Base-by-base conservation (phyloP, 1,140 invertebrate genomes). In the Homarus americanus region DNA sequence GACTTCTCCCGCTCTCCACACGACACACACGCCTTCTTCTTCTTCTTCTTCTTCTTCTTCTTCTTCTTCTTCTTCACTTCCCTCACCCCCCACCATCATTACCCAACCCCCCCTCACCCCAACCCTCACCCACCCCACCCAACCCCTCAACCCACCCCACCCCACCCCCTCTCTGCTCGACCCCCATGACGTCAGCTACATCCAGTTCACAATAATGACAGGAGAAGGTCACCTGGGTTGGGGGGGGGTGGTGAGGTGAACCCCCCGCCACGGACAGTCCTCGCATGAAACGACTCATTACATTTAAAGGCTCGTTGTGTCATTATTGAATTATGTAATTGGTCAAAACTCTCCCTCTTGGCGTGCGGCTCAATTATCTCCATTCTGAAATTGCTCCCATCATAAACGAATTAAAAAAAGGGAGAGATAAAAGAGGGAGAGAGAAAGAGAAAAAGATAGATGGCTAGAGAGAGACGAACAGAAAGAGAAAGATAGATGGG, bases 301-400 rank as follows among this genome's bases (percentile, higher is more conserved):
- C 36, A 58, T 24, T 38, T 63, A 63, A 32, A 82, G 79, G 79
- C 12, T 41, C 34, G 36, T 82, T 82, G 32, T 63, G 79, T 82
- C 41, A 82, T 82, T 82, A 82, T 63, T 82, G 79, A 63, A 63
- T 82, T 41, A 34, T 36, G 79, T 82, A 63, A 82, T 82, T 82
- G 49, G 32, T 82, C 79, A 63, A 82, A 63, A 82, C 75, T 63
- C 49, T 58, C 9, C 79, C 49, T n/a, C 53, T 63, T 82, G 49
- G 49, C 49, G 79, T 58, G 49, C n/a, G 49, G 79, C 15, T 32
- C 79, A 82, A 82, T 82, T 82, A 82, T 63, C 79, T 32, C 36
- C 38, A 82, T 82, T 82, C 63, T 69, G 32, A 63, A 82, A 63
- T 63, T 32, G 79, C 15, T 82, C 20, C 49, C n/a, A n/a, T n/a